These are phyloP conservation scores for Prunella strophiata DNA, from an alignment of 2,797 vertebrate genomes.

Conservation along the genomic window DNA sequence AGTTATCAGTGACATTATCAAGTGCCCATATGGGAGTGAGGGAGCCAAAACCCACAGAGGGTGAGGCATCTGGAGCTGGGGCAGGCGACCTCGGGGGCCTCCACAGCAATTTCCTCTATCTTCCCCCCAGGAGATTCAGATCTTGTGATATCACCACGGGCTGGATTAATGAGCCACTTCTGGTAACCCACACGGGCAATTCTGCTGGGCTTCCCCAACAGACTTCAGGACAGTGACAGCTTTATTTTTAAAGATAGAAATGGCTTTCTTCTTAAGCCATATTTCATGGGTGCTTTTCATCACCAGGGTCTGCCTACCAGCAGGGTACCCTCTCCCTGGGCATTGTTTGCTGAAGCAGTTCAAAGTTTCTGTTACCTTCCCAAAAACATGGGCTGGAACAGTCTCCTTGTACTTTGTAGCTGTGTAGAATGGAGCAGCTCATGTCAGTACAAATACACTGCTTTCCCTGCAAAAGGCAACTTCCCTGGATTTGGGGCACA, in stretches of 20 bases:
- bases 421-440: not conserved
- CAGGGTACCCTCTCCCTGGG: not conserved
- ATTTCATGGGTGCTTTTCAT: not conserved
- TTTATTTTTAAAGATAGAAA: conserved; percentile 54
- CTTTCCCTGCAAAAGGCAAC: not conserved
- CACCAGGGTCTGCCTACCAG: not conserved
- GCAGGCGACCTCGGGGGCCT: conserved; percentile 39
- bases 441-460: not conserved
- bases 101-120: conserved; percentile 56
- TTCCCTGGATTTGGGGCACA: conserved; percentile 1
- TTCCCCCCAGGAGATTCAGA: conserved; percentile 46
- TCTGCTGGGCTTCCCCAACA: conserved; percentile 67
- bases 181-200: conserved; percentile 70
- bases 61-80: conserved; percentile 34
- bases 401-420: not conserved
- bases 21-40: conserved; percentile 40
- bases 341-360: not conserved
- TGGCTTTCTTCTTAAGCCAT: not conserved
- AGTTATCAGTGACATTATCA: conserved; percentile 28
- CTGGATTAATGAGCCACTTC: conserved; percentile 65
- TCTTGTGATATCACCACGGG: conserved; percentile 30
- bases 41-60: conserved; percentile 56
- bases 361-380: not conserved
- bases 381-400: not conserved
- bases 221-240: conserved; percentile 37